These are phyloP conservation scores for Coracopsis vasa DNA, from an alignment of 2,113 vertebrate genomes.

Conservation along the genomic window DNA sequence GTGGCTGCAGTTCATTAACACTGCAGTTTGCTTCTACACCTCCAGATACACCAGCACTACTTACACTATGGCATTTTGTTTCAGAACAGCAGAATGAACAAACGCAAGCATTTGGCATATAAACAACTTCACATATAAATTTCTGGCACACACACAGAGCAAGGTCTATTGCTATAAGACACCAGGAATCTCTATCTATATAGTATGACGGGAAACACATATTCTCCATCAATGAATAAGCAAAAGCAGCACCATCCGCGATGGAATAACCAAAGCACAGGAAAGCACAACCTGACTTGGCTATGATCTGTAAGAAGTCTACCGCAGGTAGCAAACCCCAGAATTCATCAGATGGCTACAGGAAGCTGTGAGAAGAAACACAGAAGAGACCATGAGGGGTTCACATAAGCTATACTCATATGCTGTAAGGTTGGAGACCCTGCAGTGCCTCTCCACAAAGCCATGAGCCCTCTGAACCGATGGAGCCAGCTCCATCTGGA, in stretches of 20 bases:
- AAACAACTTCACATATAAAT: not conserved
- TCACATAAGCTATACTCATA: accelerated
- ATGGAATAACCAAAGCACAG: not conserved
- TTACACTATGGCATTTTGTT: not conserved
- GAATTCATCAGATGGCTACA: not conserved
- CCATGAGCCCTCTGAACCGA: not conserved
- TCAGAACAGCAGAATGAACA: not conserved
- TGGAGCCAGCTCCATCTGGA: not conserved
- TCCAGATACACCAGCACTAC: not conserved
- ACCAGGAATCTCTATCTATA: not conserved
- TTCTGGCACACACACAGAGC: not conserved
- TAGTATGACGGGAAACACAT: not conserved
- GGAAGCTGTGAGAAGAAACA: not conserved
- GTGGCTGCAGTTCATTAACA: not conserved
- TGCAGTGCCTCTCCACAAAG: not conserved
- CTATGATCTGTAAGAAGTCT: not conserved
- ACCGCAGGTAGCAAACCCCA: not conserved
- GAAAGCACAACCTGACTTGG: not conserved
- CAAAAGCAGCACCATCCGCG: not conserved
- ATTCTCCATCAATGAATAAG: not conserved
- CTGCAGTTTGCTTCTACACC: not conserved
- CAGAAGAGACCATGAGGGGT: not conserved
- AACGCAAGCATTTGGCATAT: not conserved
- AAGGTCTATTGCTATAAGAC: not conserved
- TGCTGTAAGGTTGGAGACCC: not conserved